Evolutionary conservation across 2,113 vertebrate genomes (phyloP).

Genomic region (Lasiurus borealis): DNA sequence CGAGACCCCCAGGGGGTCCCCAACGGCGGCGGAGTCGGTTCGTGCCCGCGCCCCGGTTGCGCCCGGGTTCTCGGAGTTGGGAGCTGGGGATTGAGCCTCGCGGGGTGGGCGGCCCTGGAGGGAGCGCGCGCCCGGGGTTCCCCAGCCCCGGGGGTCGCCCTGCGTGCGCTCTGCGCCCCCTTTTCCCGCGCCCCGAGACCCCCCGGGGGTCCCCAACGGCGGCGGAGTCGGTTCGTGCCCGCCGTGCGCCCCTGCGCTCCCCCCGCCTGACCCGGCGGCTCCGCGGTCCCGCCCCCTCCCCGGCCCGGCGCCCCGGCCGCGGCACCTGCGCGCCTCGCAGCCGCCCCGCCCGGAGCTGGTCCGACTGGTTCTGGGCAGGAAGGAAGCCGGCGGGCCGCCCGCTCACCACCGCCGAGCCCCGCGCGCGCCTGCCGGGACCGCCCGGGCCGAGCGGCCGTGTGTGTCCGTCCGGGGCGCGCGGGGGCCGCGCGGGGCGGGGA

Average conservation of each 20-base stretch:
- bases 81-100: too few relatives aligned
- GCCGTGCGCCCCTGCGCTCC: too few relatives aligned
- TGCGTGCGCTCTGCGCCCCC: too few relatives aligned
- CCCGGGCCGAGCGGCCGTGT: neutral
- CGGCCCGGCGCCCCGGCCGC: conserved; percentile 72
- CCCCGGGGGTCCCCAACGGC: too few relatives aligned
- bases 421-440: neutral
- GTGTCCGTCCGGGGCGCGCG: neutral
- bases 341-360: conserved; percentile 84
- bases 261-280: neutral
- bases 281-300: conserved; percentile 62
- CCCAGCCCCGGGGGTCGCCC: too few relatives aligned
- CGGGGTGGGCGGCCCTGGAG: too few relatives aligned
- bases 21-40: too few relatives aligned
- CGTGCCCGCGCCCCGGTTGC: too few relatives aligned
- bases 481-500: neutral
- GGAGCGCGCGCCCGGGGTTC: too few relatives aligned
- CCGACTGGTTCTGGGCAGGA: conserved; percentile 87
- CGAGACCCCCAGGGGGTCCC: too few relatives aligned
- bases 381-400: conserved; percentile 83
- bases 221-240: too few relatives aligned
- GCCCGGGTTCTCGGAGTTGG: neutral
- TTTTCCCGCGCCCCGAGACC: too few relatives aligned
- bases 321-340: conserved; percentile 70
- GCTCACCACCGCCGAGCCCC: conserved; percentile 58